phyloP scores from a whole-genome alignment of 1,140 invertebrate genomes.

The Paracyclopina nana region DNA sequence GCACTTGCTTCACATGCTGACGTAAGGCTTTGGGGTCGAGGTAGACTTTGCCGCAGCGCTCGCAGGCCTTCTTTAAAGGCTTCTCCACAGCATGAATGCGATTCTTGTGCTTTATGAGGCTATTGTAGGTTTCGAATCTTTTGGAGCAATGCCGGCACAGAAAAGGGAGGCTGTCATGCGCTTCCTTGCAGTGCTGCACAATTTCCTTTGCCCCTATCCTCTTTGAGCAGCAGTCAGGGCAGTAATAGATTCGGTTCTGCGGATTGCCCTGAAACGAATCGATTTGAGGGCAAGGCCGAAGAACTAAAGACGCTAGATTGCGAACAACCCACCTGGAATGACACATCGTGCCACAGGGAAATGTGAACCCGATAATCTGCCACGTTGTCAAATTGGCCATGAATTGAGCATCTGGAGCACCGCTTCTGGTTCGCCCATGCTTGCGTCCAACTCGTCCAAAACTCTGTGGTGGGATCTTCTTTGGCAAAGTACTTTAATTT shows the following conservation, averaged over 20 bases:
- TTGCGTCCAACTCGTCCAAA: constrained; percentile 5
- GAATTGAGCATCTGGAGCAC: neutral
- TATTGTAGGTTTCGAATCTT: constrained; percentile 9
- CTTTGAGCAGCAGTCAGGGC: constrained; percentile 6
- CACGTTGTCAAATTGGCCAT: neutral
- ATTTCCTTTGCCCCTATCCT: constrained; percentile 10
- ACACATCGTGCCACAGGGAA: constrained; percentile 1
- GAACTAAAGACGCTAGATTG: too few species aligned
- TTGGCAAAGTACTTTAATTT: neutral
- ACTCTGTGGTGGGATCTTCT: constrained; percentile 10
- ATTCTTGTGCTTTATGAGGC: constrained; percentile 10
- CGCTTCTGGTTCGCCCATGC: constrained; percentile 6
- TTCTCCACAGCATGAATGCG: constrained; percentile 5
- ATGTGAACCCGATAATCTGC: constrained; percentile 1
- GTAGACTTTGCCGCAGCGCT: constrained; percentile 2
- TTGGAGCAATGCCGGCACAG: constrained; percentile 3
- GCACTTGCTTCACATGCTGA: constrained; percentile 2
- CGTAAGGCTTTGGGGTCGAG: constrained; percentile 2
- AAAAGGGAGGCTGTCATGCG: neutral
- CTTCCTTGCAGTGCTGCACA: neutral
- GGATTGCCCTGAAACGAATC: constrained; percentile 4
- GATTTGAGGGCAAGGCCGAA: too few species aligned
- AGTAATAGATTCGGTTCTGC: constrained; percentile 11
- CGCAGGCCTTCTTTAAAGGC: constrained; percentile 2
- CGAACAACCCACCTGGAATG: too few species aligned